Base-by-base conservation (phyloP, 2,113 vertebrate genomes). In the Pseudopipra pipra region DNA sequence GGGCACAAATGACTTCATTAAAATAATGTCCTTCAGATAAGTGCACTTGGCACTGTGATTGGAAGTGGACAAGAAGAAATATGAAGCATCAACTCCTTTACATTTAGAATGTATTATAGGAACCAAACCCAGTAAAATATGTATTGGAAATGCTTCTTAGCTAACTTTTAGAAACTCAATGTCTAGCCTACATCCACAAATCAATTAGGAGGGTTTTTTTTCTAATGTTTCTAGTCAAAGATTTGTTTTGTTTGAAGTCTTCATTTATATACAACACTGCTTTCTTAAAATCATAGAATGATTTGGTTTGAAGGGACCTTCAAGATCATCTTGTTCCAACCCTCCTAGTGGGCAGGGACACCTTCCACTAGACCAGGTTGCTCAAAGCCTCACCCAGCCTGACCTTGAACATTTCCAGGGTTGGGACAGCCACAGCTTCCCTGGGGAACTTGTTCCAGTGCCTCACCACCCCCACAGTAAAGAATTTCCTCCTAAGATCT, bases 1-100 rank as follows among this genome's bases (percentile, higher is more conserved):
- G 94, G 91, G 82, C 93, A 95, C 67, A 96, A 96, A 94, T 94
- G 87, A 96, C 96, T 98, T 97, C 95, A 96, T 97, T 97, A 96
- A 94, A 97, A 95, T 93, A 89, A 95, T 75, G 97, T 96, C 96
- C 97, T 97, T 97, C 96, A 97, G 87, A 89, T 93, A 90, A 95
- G 89, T 87, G 56, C 44, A 67, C 78, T 95, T 92, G 88, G 90
- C 83, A 84, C 87, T 82, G 46, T 41, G 76, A 88, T 52, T 92
- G 96, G 82, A 95, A 86, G 92, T 94, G 87, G 94, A 87, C 89
- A 85, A 77, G 68, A 80, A 85, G 84, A 89, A 86, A 67, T 67
- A 63, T 23, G 77, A 95, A 89, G 44, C 75, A 93, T 85, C 82
- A 86, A 33, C 55, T 80, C 22, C 23, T 95, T 59, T 47, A 51